Conservation (phyloP, 2,797 vertebrate genomes). For the Coendou prehensilis region DNA sequence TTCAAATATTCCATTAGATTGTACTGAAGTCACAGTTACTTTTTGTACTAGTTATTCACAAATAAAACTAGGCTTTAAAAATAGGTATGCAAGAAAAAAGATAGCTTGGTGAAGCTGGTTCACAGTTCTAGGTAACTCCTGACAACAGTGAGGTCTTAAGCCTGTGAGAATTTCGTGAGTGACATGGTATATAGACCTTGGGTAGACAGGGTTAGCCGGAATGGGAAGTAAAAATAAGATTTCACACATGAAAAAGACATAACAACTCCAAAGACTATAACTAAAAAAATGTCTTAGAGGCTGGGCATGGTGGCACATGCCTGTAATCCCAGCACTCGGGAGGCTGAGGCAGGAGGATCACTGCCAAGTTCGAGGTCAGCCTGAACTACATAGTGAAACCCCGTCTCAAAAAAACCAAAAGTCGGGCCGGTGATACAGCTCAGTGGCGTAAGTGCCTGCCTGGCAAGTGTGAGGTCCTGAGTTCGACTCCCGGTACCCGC, state of each 20-base stretch:
- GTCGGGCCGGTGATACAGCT: too few species aligned
- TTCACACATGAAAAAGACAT: slow-evolving; percentile 20
- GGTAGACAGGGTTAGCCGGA: not conserved
- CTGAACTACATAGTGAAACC: not conserved
- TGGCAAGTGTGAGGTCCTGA: too few species aligned
- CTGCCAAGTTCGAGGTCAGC: not conserved
- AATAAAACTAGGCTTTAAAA: slow-evolving; percentile 47
- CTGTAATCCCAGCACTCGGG: not conserved
- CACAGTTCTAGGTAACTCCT: not conserved
- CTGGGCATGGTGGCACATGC: not conserved
- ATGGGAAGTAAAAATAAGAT: slow-evolving; percentile 32
- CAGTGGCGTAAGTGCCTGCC: too few species aligned
- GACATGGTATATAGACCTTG: not conserved
- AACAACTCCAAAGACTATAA: slow-evolving; percentile 12
- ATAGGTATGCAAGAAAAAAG: not conserved
- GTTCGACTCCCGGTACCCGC: too few species aligned
- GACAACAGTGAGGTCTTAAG: not conserved
- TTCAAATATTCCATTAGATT: not conserved
- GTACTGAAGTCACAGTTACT: slow-evolving; percentile 9
- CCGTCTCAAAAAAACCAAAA: not conserved
- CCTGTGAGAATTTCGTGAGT: not conserved
- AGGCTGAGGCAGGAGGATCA: not conserved
- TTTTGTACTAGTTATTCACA: not conserved
- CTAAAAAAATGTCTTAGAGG: not conserved
- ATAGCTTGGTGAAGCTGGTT: not conserved